Evolutionary conservation across 2,113 vertebrate genomes (phyloP), one percentile per base, ranked within the genome.

Genomic region (Crotalus tigris): DNA sequence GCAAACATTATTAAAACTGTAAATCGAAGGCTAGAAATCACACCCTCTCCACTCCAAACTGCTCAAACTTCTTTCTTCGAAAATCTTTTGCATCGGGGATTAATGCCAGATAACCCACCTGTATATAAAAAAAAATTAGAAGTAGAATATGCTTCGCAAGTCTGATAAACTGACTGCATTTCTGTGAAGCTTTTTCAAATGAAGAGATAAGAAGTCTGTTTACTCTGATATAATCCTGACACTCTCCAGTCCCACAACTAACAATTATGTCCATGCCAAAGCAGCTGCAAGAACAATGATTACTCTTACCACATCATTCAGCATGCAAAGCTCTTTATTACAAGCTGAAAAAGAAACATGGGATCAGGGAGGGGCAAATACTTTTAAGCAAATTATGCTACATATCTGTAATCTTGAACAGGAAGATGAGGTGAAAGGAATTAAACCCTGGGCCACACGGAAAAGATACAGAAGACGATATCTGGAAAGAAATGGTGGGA

Each of bases 281-380:
- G 59, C 58, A 49, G 46, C 58, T 69, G 89, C 21, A 59, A 51
- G 39, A 49, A 49, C 39, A 69, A 33, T 3, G 1, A 49, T 92
- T 94, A 33, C 90, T 94, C 81, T 94, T n/a, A 81, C n/a, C n/a
- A 39, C 69, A 19, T 81, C 33, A 19, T 39, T 51, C 69, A 81
- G 69, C n/a, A 39, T 19, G n/a, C 15, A 81, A 81, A 33, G 69
- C 69, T 81, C 15, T 39, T 81, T 39, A 39, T 24, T 59, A 21
- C 54, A 46, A 26, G 44, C 1, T 91, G 57, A 0, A 91, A 3
- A 0, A 64, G 6, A 0, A 6, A 17, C 2, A 39, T 88, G 90
- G 39, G 61, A 95, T 39, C 92, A 26, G 44, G 10, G 44, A 90
- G 39, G 11, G 59, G 49, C 12, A 69, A 17, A 29, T 69, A 13